These are phyloP conservation scores for Antheraea pernyi DNA, from an alignment of 1,140 invertebrate species.

Conservation along the genomic window DNA sequence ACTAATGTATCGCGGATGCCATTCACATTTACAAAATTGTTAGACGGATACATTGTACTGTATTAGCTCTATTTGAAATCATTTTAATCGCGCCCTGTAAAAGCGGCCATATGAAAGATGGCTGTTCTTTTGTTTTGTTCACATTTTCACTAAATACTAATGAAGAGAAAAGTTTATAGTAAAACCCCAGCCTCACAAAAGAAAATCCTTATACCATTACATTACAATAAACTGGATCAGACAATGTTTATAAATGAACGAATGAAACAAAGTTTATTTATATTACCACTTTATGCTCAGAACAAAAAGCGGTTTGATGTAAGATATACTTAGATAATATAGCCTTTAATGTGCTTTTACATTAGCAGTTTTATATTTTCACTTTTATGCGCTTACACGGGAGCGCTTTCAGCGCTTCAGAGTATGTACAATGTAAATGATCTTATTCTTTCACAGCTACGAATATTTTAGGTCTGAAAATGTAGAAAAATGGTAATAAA, in stretches of 20 bases:
- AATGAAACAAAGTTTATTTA: neutral
- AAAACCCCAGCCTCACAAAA: neutral
- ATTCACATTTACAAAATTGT: too few relatives aligned
- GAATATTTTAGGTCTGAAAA: neutral
- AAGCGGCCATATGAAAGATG: too few relatives aligned
- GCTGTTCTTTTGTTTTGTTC: neutral
- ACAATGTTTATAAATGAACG: conserved; percentile 1
- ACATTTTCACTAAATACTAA: neutral
- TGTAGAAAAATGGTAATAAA: neutral
- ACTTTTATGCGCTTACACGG: neutral
- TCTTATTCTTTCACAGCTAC: neutral
- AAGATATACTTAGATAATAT: neutral
- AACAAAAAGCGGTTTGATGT: neutral
- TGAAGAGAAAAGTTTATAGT: neutral
- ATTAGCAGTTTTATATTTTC: neutral
- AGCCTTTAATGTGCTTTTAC: conserved; percentile 2
- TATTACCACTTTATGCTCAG: neutral
- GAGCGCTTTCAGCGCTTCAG: neutral
- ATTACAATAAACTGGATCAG: neutral
- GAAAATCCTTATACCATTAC: neutral
- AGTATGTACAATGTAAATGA: neutral
- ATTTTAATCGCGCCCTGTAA: too few relatives aligned
- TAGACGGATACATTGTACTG: too few relatives aligned
- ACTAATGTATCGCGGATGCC: too few relatives aligned
- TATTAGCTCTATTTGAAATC: too few relatives aligned